Evolutionary conservation across 2,888 invertebrate species (phyloP), one percentile per base, ranked within the genome.

Genomic region (Piscicola geometra): DNA sequence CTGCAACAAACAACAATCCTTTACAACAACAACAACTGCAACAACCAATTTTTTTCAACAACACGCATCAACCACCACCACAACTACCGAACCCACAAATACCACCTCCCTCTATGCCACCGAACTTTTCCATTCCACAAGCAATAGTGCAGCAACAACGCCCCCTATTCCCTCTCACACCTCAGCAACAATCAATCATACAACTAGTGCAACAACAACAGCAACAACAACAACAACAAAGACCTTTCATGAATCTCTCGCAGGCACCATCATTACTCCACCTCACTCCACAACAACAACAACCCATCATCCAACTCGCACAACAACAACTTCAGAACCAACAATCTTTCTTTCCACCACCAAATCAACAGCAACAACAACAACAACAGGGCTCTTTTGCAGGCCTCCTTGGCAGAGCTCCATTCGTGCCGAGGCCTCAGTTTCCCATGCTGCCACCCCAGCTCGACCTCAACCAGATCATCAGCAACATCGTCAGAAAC

Each of bases 401-500:
- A 64, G 52, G 52, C 60, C 5, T 35, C 12, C 73, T 41, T 2
- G 70, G 64, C 3, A 50, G 64, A 52, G 12, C 28, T 64, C 35
- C 33, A n/a, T 25, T 41, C 30, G 1, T 25, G n/a, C 3, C n/a
- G 15, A 18, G 60, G 60, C 9, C 12, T 25, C 60, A 56, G n/a
- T 21, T 56, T 21, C 73, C 73, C n/a, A 30, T 73, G 15, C 64
- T 56, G 1, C 73, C 73, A 33, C 73, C 73, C 0, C 56, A 35
- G 30, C 36, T 73, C 32, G 73, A 73, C 52, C 18, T 73, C 64
- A 64, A 64, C 60, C 73, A 73, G 33, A 73, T 73, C 35, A 32
- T 73, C 33, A 32, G 35, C 33, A 73, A 73, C 60, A 73, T 73
- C 56, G 73, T 73, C n/a, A 73, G 73, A 64, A 73, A 73, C 64